Base-by-base conservation (phyloP, 2,113 vertebrate genomes). In the Callopanchax toddi region DNA sequence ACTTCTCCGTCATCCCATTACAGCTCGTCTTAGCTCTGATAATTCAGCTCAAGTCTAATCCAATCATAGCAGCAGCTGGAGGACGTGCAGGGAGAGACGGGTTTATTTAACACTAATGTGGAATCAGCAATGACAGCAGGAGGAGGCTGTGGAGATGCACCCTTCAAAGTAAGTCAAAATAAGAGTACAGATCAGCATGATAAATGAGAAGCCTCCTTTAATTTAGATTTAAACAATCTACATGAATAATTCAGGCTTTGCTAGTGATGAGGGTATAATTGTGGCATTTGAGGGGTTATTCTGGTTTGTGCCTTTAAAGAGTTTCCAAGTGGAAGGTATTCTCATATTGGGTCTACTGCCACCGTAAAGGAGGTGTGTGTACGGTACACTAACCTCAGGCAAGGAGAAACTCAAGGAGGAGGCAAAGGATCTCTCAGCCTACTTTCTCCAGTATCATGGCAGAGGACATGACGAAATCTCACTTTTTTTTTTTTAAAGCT, bases 41-140 rank as follows among this genome's bases (percentile, higher is more conserved):
- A 58, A 82, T 69, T 86, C 66, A 67, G 53, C 71, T 84, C 55
- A 51, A 69, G 26, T 68, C 61, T 79, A 83, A 85, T 81, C 83
- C 66, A 83, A 83, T 79, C 75, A 67, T 46, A 85, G 66, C 48
- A 79, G 78, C 74, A 80, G 79, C 82, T 86, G 75, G 44, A 64
- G 21, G 55, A 77, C 26, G 43, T 54, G 65, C 39, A 74, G 64
- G 17, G 15, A 57, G 53, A 78, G 52, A 81, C 67, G 53, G 22
- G 63, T 77, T 86, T 56, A 63, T 84, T 76, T 66, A 20, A 46
- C 20, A 54, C 60, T 44, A 65, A 74, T 65, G 26, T 32, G 11
- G 62, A 81, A 74, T 58, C 50, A 36, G 44, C 63, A 48, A 53
- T 61, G 43, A 78, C 26, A 42, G 20, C 26, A 65, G 62, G 15